Base-by-base conservation (phyloP, 2,888 invertebrate genomes). In the Meganola albula region DNA sequence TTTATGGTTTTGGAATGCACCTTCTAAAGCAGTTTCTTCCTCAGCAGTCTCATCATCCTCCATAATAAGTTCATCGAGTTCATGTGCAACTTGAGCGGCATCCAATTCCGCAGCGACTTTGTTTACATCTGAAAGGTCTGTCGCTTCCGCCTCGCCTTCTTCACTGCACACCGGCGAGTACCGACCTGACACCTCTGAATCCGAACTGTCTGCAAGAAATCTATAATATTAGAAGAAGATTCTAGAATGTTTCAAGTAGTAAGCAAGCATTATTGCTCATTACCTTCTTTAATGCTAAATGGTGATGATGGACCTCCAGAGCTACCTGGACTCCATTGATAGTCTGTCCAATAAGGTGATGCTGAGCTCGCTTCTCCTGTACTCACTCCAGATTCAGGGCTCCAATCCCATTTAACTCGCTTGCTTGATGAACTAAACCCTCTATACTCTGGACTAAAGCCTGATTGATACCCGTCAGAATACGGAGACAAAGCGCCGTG, bases 111-210 rank as follows among this genome's bases (percentile, higher is more conserved):
- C 44, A 13, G 52, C 48, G 0, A 53, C 45, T 22, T 29, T 54
- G 25, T 12, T 46, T 0, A 42, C 36, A 4, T 44, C 48, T 2
- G 48, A 46, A 10, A 53, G 21, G 25, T 59, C 61, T 2, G 59
- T 61, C 2, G 58, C 52, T 8, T 75, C 79, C 2, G 52, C 63
- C 8, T 80, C 83, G n/a, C n/a, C n/a, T 11, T 61, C 61, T 11
- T 83, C 84, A 48, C 90, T 91, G 53, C 91, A 91, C 11, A 91
- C 89, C 1, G 91, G 91, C 31, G 91, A 91, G 59, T 90, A 90
- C 28, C 89, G 87, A 10, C 89, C 89, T 0, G 89, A 89, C 45
- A 84, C 71, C 45, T 87, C 87, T 0, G 86, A 87, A 62, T 89
- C 89, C 1, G 88, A 88, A 50, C 77, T 82, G 21, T 84, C 87